phyloP scores from a whole-genome alignment of 2,113 vertebrate genomes.

The Antechinus flavipes region DNA sequence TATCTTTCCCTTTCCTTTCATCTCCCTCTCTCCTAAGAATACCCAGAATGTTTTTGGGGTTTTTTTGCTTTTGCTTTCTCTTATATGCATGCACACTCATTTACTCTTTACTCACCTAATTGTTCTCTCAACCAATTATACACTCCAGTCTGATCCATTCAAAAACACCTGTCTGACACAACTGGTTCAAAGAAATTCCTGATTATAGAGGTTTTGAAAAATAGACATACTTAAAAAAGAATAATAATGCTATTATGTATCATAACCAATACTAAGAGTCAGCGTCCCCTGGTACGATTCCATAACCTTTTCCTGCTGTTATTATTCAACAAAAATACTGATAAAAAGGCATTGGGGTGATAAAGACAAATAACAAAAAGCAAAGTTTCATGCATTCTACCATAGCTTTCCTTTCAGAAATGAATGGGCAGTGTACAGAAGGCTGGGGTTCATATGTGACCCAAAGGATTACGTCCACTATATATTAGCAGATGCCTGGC shows the following conservation, averaged over 20 bases:
- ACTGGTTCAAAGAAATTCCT: constrained; percentile 46
- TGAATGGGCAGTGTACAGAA: not conserved
- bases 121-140: not conserved
- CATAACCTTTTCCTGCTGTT: constrained; percentile 27
- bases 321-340: constrained; percentile 50
- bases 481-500: constrained; percentile 31
- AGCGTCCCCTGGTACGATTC: not conserved
- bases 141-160: not conserved
- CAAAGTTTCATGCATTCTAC: constrained; percentile 17
- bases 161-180: constrained; percentile 50
- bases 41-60: not conserved
- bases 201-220: constrained; percentile 32
- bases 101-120: not conserved
- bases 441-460: not conserved
- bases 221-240: constrained; percentile 7
- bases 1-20: not conserved
- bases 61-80: not conserved
- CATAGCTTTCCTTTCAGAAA: constrained; percentile 40
- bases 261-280: not conserved
- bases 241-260: not conserved
- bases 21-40: not conserved
- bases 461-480: not conserved
- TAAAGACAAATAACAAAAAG: constrained; percentile 53
- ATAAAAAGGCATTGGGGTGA: constrained; percentile 37
- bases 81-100: not conserved